phyloP scores from a whole-genome alignment of 2,113 vertebrate species.

The Perccottus glenii region DNA sequence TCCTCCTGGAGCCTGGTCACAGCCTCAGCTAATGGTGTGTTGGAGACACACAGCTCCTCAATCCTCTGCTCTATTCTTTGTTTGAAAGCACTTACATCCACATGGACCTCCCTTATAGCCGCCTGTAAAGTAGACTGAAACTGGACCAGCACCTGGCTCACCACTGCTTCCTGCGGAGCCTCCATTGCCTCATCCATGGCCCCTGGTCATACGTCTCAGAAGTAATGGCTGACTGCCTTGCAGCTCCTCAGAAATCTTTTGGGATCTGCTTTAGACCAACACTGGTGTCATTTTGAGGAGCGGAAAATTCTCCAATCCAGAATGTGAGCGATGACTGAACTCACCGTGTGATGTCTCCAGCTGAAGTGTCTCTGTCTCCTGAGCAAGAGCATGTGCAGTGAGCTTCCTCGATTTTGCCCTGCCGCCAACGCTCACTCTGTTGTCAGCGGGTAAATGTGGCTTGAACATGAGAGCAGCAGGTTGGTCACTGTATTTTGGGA shows the following conservation, averaged over 20 bases:
- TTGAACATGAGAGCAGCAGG: slow-evolving; percentile 47
- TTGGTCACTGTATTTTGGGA: slow-evolving; percentile 62
- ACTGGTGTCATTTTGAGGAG: slow-evolving; percentile 59
- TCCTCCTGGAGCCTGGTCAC: slow-evolving; percentile 88
- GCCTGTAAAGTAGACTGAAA: slow-evolving; percentile 83
- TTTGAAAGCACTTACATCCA: slow-evolving; percentile 87
- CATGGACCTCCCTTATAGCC: slow-evolving; percentile 84
- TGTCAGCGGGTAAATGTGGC: slow-evolving; percentile 32
- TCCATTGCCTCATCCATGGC: slow-evolving; percentile 50
- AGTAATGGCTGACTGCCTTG: background rate
- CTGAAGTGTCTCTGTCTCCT: slow-evolving; percentile 18
- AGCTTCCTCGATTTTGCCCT: slow-evolving; percentile 14
- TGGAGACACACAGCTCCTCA: slow-evolving; percentile 81
- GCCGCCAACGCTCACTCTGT: slow-evolving; percentile 21
- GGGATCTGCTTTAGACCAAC: slow-evolving; percentile 48
- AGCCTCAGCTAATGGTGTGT: slow-evolving; percentile 79
- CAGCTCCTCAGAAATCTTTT: slow-evolving; percentile 3
- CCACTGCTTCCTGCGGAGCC: slow-evolving; percentile 52
- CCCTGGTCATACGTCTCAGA: slow-evolving; percentile 1
- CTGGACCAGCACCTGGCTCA: slow-evolving; percentile 77
- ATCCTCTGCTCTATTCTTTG: slow-evolving; percentile 84
- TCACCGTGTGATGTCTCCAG: slow-evolving; percentile 47
- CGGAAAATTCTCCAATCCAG: slow-evolving; percentile 34
- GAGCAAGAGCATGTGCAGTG: background rate
- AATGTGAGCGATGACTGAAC: slow-evolving; percentile 28